Conservation (phyloP, 2,888 invertebrate genomes). For the Petrophora chlorosata region DNA sequence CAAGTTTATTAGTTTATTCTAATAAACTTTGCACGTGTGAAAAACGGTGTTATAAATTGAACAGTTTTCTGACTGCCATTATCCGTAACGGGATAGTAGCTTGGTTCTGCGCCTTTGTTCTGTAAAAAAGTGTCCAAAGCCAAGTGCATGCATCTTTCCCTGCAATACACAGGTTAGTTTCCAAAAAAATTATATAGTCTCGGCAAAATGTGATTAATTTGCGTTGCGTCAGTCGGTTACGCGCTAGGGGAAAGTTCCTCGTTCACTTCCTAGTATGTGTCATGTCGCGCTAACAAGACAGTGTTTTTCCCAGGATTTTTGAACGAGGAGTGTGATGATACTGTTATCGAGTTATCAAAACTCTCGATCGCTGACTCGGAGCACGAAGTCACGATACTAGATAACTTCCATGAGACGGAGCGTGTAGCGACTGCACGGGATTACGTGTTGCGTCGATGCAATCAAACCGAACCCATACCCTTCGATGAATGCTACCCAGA, state of each 20-base stretch:
- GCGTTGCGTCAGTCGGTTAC: slow-evolving; percentile 60
- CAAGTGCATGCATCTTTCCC: slow-evolving; percentile 84
- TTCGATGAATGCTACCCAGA: slow-evolving; percentile 88
- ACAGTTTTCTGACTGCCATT: slow-evolving; percentile 72
- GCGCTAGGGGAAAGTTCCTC: slow-evolving; percentile 74
- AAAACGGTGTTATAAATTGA: slow-evolving; percentile 50
- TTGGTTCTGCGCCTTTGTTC: slow-evolving; percentile 80
- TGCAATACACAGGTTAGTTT: slow-evolving; percentile 81
- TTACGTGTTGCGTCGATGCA: slow-evolving; percentile 86
- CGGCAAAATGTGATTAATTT: slow-evolving; percentile 20
- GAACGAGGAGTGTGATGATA: slow-evolving; percentile 83
- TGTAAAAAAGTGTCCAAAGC: slow-evolving; percentile 77
- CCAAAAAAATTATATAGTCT: slow-evolving; percentile 22
- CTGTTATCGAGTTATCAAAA: slow-evolving; percentile 80
- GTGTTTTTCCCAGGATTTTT: slow-evolving; percentile 73
- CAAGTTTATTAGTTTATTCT: too few species aligned
- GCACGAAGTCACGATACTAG: slow-evolving; percentile 73
- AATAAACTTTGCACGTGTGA: slow-evolving; percentile 54
- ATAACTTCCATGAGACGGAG: slow-evolving; percentile 69
- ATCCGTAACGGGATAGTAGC: slow-evolving; percentile 83
- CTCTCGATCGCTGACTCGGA: slow-evolving; percentile 77
- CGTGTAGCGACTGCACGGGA: slow-evolving; percentile 71
- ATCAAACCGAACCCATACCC: slow-evolving; percentile 84
- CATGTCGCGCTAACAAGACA: slow-evolving; percentile 45
- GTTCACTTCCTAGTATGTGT: slow-evolving; percentile 75